These are phyloP conservation scores for Apistogramma diplotaenia DNA, from an alignment of 2,113 vertebrate species.

Conservation along the genomic window DNA sequence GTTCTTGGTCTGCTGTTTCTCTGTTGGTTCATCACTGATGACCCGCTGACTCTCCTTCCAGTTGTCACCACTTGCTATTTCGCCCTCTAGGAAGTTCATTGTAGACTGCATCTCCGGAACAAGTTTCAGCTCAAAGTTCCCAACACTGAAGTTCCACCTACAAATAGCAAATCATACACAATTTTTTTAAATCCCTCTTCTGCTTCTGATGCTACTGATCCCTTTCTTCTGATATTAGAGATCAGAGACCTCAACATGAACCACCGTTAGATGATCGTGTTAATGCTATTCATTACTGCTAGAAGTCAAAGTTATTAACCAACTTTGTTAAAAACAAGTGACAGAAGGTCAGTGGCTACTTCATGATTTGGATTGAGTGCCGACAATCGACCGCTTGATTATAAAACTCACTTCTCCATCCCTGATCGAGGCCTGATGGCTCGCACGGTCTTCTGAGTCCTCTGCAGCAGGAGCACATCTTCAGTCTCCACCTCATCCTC, in stretches of 20 bases:
- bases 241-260: no score
- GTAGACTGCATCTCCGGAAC: constrained; percentile 83
- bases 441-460: constrained; percentile 95
- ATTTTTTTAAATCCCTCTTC: no score
- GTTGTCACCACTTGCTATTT: constrained; percentile 71
- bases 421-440: constrained; percentile 93
- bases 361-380: background rate
- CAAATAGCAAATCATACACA: accelerated
- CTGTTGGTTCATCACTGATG: constrained; percentile 82
- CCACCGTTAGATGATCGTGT: no score
- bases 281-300: background rate
- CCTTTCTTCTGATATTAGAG: no score
- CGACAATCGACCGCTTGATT: background rate
- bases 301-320: background rate
- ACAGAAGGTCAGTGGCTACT: constrained; percentile 3
- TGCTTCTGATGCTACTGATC: no score
- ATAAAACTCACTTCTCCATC: constrained; percentile 87
- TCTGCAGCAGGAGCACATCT: constrained; percentile 89
- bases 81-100: constrained; percentile 87
- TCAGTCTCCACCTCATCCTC: constrained; percentile 85
- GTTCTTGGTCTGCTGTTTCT: constrained; percentile 57
- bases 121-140: constrained; percentile 94
- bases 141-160: constrained; percentile 99
- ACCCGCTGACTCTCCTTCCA: constrained; percentile 82
- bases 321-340: background rate